A percentile compares a stretch with the other conserved stretches of the same genome.
phyloP scores from a whole-genome alignment of 2,888 invertebrate genomes.

The Rhagophthalmus giganteus region DNA sequence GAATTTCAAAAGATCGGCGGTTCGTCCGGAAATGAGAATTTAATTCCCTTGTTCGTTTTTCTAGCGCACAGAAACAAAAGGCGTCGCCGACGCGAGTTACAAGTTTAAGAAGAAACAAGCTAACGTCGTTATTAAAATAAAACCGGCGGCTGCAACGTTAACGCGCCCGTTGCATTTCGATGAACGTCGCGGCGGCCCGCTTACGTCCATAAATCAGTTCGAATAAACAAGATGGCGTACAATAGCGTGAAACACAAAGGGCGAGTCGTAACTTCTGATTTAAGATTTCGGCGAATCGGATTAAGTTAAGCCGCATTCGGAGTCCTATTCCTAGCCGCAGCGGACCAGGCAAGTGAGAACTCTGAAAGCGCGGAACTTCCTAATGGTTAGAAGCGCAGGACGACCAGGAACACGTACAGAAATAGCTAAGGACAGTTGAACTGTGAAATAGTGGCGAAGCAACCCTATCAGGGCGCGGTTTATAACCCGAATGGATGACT shows the following conservation, averaged over 20 bases:
- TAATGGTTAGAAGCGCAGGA: conserved; percentile 6
- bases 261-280: conserved; percentile 51
- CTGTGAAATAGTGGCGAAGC: conserved; percentile 24
- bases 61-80: conserved; percentile 9
- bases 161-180: conserved; percentile 24
- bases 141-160: conserved; percentile 19
- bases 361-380: too few species aligned
- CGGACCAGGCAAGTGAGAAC: conserved; percentile 26
- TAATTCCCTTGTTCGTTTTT: conserved; percentile 9
- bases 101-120: conserved; percentile 21
- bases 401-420: conserved; percentile 24
- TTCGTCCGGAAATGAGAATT: conserved; percentile 5
- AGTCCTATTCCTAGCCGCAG: conserved; percentile 30
- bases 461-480: conserved; percentile 18
- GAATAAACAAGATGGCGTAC: conserved; percentile 51
- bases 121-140: conserved; percentile 25
- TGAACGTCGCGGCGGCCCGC: conserved; percentile 25
- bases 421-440: conserved; percentile 27
- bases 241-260: conserved; percentile 46
- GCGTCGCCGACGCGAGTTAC: conserved; percentile 19
- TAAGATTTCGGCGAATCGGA: conserved; percentile 52
- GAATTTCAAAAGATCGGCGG: conserved; percentile 10
- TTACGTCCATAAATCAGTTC: conserved; percentile 44
- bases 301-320: conserved; percentile 40
- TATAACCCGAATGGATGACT: conserved; percentile 31